Evolutionary conservation across 92 coral and sea anemone genomes (phyloP), one percentile per base, ranked within the genome.

Genomic region (Ricordea florida): DNA sequence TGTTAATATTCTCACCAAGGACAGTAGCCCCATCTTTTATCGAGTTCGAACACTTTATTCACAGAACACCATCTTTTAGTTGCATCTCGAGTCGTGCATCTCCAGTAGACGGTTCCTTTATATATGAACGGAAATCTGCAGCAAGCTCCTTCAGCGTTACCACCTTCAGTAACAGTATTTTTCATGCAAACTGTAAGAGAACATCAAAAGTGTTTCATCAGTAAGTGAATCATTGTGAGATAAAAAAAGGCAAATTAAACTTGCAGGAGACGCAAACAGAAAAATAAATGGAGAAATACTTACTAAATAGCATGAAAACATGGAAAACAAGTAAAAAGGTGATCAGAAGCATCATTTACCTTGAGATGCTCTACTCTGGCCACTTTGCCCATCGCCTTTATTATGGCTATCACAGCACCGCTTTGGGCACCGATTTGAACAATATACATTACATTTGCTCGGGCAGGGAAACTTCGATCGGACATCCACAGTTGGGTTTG

Each of bases 51-150:
- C 30, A 86, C 85, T n/a, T 76, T 63, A 5, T 88, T 76, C 17
- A 85, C 78, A 1, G 94, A 87, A 57, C 94, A 89, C 94, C 94
- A 89, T 46, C 45, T 44, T 23, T 63, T 65, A 35, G 11, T 21
- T 2, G 76, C 53, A 44, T 73, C 71, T 27, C 55, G 32, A 42
- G 51, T 50, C 27, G 88, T 75, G 20, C 94, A 89, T 32, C 79
- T 83, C 83, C 87, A 87, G 78, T 68, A 69, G 9, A 81, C 94
- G 51, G 72, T 50, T 10, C 90, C 94, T 9, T 83, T 78, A 55
- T 89, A 89, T 42, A 89, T 57, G 42, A 89, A 89, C 42, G 94
- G 94, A 53, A 89, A 64, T 38, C 50, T 57, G 38, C 94, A 89
- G 55, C 94, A 89, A 2, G 91, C 94, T 13, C 94, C 91, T 13